Evolutionary conservation across 2,797 vertebrate species (phyloP).

Genomic region (Sebastes glaucus): DNA sequence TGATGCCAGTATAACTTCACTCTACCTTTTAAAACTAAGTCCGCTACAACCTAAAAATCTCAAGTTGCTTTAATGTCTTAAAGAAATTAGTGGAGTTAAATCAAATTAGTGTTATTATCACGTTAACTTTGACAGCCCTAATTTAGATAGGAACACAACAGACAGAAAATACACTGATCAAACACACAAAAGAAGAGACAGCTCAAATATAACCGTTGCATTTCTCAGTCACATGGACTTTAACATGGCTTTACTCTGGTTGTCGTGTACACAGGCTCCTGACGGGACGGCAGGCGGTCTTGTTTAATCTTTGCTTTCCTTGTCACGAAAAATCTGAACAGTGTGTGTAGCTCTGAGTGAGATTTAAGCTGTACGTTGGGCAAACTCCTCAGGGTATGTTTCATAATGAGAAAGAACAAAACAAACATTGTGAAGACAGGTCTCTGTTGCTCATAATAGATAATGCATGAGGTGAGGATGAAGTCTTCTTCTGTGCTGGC

Average conservation of each 20-base stretch:
- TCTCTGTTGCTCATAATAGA: not conserved
- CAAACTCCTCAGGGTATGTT: not conserved
- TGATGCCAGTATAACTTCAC: too few relatives aligned
- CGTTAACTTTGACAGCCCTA: too few relatives aligned
- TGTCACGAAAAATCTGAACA: conserved; percentile 1
- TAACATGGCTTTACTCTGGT: not conserved
- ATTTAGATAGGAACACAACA: too few relatives aligned
- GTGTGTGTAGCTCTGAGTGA: not conserved
- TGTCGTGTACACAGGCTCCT: not conserved
- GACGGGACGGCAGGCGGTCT: not conserved
- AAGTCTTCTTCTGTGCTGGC: not conserved
- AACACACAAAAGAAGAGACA: too few relatives aligned
- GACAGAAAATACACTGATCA: too few relatives aligned
- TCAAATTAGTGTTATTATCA: too few relatives aligned
- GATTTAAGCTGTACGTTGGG: not conserved
- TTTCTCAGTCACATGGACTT: not conserved
- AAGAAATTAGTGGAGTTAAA: too few relatives aligned
- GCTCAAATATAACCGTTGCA: too few relatives aligned
- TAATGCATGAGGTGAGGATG: conserved; percentile 9
- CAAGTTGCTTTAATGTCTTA: too few relatives aligned
- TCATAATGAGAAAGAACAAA: conserved; percentile 23
- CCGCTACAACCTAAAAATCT: too few relatives aligned
- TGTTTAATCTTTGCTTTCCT: conserved; percentile 7
- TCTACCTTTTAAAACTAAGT: too few relatives aligned
- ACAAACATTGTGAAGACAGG: not conserved